These are phyloP conservation scores for Lasioglossum malachurum DNA, from an alignment of 2,888 invertebrate species.

Conservation along the genomic window DNA sequence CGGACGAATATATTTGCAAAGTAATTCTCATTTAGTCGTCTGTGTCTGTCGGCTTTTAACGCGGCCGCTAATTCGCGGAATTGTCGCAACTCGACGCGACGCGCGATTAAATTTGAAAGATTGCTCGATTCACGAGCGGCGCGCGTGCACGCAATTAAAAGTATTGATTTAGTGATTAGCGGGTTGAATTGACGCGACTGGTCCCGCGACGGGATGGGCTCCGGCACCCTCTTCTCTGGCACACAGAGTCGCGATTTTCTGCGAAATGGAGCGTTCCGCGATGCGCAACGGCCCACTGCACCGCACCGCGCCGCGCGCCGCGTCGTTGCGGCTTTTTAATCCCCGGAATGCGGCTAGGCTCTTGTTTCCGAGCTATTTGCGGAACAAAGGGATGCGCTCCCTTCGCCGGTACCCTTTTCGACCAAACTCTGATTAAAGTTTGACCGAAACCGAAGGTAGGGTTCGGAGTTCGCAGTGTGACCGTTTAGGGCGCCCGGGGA, in stretches of 20 bases:
- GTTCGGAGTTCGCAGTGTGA: neutral
- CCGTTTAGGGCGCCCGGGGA: neutral
- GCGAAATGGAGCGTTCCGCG: neutral
- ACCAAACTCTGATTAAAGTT: constrained; percentile 13
- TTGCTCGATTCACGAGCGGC: neutral
- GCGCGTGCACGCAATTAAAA: constrained; percentile 18
- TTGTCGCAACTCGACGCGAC: neutral
- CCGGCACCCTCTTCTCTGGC: neutral
- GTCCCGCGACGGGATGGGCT: neutral
- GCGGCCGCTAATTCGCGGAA: neutral
- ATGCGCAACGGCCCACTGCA: too few species aligned
- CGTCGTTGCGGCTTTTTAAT: constrained; percentile 9
- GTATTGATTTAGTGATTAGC: constrained; percentile 34
- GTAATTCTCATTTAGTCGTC: constrained; percentile 19
- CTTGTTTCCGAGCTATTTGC: constrained; percentile 9
- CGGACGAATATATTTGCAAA: constrained; percentile 36
- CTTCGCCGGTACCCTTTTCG: neutral
- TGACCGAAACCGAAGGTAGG: neutral
- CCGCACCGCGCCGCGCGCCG: neutral
- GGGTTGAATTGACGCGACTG: neutral
- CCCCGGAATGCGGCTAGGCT: neutral
- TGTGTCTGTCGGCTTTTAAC: neutral
- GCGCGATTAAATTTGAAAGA: constrained; percentile 21
- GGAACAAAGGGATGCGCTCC: constrained; percentile 31
- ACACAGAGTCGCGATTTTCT: neutral